These are phyloP conservation scores for Apis cerana DNA, from an alignment of 1,140 invertebrate genomes.

Conservation along the genomic window DNA sequence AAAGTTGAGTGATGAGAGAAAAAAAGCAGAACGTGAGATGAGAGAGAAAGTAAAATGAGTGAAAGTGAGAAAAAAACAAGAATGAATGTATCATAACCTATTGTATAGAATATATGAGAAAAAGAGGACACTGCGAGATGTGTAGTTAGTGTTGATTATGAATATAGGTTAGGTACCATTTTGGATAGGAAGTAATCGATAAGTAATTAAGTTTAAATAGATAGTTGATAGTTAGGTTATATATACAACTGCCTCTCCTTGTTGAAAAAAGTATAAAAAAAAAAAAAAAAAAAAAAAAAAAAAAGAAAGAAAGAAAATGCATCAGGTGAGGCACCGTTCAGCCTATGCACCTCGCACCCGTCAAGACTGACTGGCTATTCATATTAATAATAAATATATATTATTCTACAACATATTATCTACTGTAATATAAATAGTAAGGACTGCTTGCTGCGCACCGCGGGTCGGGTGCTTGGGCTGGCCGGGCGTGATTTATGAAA, in stretches of 20 bases:
- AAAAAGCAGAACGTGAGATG: neutral
- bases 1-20: too few relatives aligned
- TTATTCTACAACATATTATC: constrained; percentile 73
- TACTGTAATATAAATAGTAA: constrained; percentile 76
- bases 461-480: constrained; percentile 77
- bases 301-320: constrained; percentile 15
- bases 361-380: constrained; percentile 79
- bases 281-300: constrained; percentile 38
- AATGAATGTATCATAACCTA: constrained; percentile 63
- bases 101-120: constrained; percentile 68
- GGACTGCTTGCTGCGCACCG: constrained; percentile 77
- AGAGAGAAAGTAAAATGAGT: constrained; percentile 8
- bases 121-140: constrained; percentile 48
- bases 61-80: constrained; percentile 41
- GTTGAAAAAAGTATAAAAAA: constrained; percentile 24
- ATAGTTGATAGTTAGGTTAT: constrained; percentile 71
- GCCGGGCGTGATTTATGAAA: constrained; percentile 63
- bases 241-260: constrained; percentile 60
- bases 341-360: constrained; percentile 75
- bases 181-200: constrained; percentile 68
- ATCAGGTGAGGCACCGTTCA: constrained; percentile 69
- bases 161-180: constrained; percentile 71
- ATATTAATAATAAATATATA: constrained; percentile 74
- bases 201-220: constrained; percentile 69
- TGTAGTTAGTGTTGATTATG: constrained; percentile 74